These are phyloP conservation scores for Ips nitidus DNA, from an alignment of 1,140 invertebrate species.

Conservation along the genomic window DNA sequence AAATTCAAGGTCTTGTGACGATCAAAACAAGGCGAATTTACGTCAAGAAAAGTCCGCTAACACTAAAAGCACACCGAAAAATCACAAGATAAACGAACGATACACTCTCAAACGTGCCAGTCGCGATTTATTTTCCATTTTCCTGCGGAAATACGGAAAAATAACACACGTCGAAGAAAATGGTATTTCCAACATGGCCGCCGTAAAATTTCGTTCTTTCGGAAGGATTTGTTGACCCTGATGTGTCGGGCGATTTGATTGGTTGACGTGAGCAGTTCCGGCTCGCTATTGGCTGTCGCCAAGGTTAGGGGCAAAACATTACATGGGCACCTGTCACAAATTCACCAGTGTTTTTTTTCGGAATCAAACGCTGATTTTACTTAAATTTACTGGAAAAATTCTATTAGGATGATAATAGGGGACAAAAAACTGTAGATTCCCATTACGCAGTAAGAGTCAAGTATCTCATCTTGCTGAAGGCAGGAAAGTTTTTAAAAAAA, in stretches of 20 bases:
- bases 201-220: slow-evolving; percentile 49
- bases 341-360: not conserved
- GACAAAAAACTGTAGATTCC: too few relatives aligned
- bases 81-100: slow-evolving; percentile 3
- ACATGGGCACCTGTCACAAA: slow-evolving; percentile 48
- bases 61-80: slow-evolving; percentile 14
- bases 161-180: slow-evolving; percentile 51
- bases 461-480: too few relatives aligned
- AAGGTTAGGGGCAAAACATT: slow-evolving; percentile 50
- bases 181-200: slow-evolving; percentile 54
- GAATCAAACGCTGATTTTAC: too few relatives aligned
- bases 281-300: slow-evolving; percentile 48
- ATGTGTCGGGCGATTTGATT: slow-evolving; percentile 46
- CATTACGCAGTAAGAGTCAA: too few relatives aligned
- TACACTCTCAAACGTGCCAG: not conserved
- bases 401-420: too few relatives aligned
- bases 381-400: too few relatives aligned
- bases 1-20: slow-evolving; percentile 49
- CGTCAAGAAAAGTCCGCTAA: slow-evolving; percentile 29
- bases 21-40: slow-evolving; percentile 47
- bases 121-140: slow-evolving; percentile 32
- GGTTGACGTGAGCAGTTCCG: slow-evolving; percentile 44
- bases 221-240: slow-evolving; percentile 55
- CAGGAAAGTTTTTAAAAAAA: too few relatives aligned
- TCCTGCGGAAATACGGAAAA: slow-evolving; percentile 41